Conservation (phyloP, 2,888 invertebrate genomes). For the Buathra laborator region DNA sequence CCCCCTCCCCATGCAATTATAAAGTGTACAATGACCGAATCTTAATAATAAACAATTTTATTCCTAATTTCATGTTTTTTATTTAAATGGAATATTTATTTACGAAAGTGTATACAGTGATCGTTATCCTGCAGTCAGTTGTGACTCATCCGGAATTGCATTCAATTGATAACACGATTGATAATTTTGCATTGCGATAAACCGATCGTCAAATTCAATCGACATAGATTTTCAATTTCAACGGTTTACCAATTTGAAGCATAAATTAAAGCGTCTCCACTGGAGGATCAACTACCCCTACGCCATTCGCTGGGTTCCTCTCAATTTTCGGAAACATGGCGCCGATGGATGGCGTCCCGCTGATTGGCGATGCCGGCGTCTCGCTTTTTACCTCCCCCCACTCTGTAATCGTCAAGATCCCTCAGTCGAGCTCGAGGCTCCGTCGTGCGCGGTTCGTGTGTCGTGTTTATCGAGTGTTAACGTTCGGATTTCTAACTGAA, state of each 20-base stretch:
- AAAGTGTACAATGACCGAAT: conserved; percentile 66
- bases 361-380: conserved; percentile 51
- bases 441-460: conserved; percentile 73
- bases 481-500: conserved; percentile 74
- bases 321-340: conserved; percentile 51
- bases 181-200: neutral
- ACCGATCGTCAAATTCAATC: too few species aligned
- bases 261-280: neutral
- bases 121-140: too few species aligned
- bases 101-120: neutral
- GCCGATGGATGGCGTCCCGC: conserved; percentile 45
- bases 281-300: conserved; percentile 1
- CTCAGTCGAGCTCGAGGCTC: conserved; percentile 80
- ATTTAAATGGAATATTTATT: neutral
- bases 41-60: conserved; percentile 67
- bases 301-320: conserved; percentile 16
- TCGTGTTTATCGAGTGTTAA: conserved; percentile 69
- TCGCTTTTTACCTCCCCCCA: conserved; percentile 64
- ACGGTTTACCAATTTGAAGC: neutral
- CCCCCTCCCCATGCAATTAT: conserved; percentile 56
- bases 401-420: conserved; percentile 26
- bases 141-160: neutral
- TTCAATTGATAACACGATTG: neutral
- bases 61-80: conserved; percentile 41
- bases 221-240: too few species aligned